These are phyloP conservation scores for Mythimna albipuncta DNA, from an alignment of 2,888 invertebrate genomes.

Conservation along the genomic window DNA sequence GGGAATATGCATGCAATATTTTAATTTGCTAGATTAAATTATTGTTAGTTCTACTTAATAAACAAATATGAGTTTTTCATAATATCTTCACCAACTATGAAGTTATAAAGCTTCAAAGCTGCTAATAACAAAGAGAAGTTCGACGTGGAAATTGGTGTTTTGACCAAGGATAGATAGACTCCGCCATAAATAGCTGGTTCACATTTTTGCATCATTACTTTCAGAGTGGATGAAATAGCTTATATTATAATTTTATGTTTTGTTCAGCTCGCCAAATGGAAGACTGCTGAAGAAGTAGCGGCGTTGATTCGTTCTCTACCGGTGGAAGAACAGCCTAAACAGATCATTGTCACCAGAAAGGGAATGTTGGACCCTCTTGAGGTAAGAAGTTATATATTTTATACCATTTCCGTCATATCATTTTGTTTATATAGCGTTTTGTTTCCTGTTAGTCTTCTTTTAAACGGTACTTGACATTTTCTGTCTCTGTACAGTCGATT, in stretches of 20 bases:
- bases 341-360: conserved; percentile 99
- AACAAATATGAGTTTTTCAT: too few relatives aligned
- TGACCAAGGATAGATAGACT: neutral
- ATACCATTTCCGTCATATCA: too few relatives aligned
- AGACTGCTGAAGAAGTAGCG: conserved; percentile 99
- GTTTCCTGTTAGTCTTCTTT: too few relatives aligned
- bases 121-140: too few relatives aligned
- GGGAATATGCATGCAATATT: too few relatives aligned
- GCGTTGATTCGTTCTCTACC: conserved; percentile 99
- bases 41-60: too few relatives aligned
- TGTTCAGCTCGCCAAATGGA: conserved; percentile 98
- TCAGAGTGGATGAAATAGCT: neutral
- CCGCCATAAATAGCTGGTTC: neutral
- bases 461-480: neutral
- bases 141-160: too few relatives aligned
- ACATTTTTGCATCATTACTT: neutral
- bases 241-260: neutral
- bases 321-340: conserved; percentile 99
- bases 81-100: too few relatives aligned
- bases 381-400: conserved; percentile 72
- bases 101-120: too few relatives aligned
- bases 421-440: neutral
- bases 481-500: neutral
- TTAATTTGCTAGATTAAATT: too few relatives aligned
- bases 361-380: conserved; percentile 99